Conservation (phyloP, 2,113 vertebrate genomes). For the Atractosteus spatula region DNA sequence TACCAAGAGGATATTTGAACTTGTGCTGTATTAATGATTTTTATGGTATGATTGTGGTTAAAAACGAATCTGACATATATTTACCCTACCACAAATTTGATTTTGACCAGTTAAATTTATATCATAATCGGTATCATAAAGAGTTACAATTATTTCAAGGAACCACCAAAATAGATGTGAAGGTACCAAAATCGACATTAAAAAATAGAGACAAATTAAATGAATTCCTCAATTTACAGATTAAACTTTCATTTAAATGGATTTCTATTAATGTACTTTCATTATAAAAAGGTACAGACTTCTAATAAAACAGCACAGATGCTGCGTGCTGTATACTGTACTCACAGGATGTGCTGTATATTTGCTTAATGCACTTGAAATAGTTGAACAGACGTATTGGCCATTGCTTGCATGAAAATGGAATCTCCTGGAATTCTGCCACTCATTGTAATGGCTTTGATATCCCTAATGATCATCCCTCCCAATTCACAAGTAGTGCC, state of each 20-base stretch:
- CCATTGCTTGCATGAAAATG: constrained; percentile 70
- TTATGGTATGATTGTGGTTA: too few species aligned
- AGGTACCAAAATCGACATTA: constrained; percentile 27
- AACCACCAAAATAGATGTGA: too few species aligned
- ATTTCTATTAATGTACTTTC: constrained; percentile 51
- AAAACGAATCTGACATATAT: too few species aligned
- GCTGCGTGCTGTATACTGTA: constrained; percentile 67
- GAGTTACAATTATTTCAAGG: too few species aligned
- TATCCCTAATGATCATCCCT: constrained; percentile 15
- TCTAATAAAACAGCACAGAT: constrained; percentile 63
- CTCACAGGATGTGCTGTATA: constrained; percentile 45
- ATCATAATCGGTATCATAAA: too few species aligned
- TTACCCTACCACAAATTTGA: too few species aligned
- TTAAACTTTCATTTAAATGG: constrained; percentile 52
- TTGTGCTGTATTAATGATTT: too few species aligned
- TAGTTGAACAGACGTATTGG: constrained; percentile 65
- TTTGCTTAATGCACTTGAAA: constrained; percentile 55
- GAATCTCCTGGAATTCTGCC: constrained; percentile 63
- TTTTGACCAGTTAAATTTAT: too few species aligned
- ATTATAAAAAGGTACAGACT: constrained; percentile 63
- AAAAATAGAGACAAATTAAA: constrained; percentile 64
- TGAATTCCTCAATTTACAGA: constrained; percentile 54
- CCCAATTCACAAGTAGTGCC: too few species aligned
- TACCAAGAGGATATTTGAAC: too few species aligned
- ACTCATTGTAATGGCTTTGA: constrained; percentile 58